Base-by-base conservation (phyloP, 1,140 invertebrate genomes). In the Zaprionus africanus region DNA sequence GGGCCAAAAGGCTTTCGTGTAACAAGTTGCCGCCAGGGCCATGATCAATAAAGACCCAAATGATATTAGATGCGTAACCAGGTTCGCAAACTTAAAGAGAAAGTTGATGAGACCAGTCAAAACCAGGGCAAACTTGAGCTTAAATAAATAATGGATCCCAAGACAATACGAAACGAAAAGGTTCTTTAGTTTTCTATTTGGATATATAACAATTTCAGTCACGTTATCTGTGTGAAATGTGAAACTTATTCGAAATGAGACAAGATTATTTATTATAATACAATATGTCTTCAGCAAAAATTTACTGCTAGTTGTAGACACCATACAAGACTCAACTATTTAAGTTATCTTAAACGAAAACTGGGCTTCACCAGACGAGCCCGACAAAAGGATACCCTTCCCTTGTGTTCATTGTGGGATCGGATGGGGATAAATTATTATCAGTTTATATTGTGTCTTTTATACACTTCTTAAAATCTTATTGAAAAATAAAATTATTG, bases 11-110 rank as follows among this genome's bases (percentile, higher is more conserved):
- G 31, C 17, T 38, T 65, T 28, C 15, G 24, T 49, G 28, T 38
- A 24, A 49, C 36, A 34, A 41, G 13, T 36, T 9, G 22, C 56
- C 46, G n/a, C 54, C 28, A 61, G 28, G 64, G 38, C 46, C 51
- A 63, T 58, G 66, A 69, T 63, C 72, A 63, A 74, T 68, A 68
- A 43, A 60, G 13, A 56, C 15, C 15, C n/a, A 38, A 46, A 67
- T 61, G 15, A 54, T 67, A 53, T 60, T 59, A 63, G 17, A 17
- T 5, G 1, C 17, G 46, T 7, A 17, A 15, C 2, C 57, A 60
- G 17, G 24, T 69, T 49, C 9, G 31, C 41, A 62, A 28, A 19
- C 56, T 62, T 24, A 57, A 49, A 66, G 63, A 43, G 63, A 66
- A 66, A 66, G 63, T 58, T 34, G 13, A 57, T 41, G 54, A 66